A percentile compares a stretch with the other conserved stretches of the same genome.
These are phyloP conservation scores for Strigamia maritima DNA, from an alignment of 2,888 invertebrate genomes.

Conservation along the genomic window DNA sequence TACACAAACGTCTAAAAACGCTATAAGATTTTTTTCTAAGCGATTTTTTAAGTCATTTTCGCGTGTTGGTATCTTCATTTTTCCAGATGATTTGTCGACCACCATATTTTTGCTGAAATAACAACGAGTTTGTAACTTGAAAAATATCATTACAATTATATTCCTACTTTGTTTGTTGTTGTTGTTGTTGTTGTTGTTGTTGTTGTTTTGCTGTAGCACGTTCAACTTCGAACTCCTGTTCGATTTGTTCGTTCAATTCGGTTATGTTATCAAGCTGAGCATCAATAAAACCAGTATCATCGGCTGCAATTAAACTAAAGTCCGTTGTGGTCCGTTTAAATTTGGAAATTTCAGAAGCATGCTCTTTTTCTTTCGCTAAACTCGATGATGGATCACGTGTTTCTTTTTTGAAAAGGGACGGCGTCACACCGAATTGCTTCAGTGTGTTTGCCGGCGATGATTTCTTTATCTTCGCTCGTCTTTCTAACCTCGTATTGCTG, in stretches of 20 bases:
- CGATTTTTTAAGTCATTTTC: not conserved
- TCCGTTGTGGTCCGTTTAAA: no score
- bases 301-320: no score
- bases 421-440: slow-evolving; percentile 1
- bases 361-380: not conserved
- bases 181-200: no score
- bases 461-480: not conserved
- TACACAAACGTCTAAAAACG: slow-evolving; percentile 5
- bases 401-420: not conserved
- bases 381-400: not conserved
- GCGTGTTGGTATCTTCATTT: not conserved
- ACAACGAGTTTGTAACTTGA: no score
- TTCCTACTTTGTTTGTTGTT: no score
- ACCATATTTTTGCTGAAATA: not conserved
- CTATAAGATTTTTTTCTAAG: not conserved
- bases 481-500: not conserved
- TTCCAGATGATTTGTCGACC: not conserved
- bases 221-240: no score
- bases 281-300: no score
- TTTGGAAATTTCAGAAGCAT: not conserved
- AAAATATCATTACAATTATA: no score
- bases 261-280: no score
- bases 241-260: no score
- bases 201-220: no score
- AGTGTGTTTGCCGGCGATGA: not conserved